phyloP scores from a whole-genome alignment of 2,113 vertebrate genomes.

The Seriola dumerili region DNA sequence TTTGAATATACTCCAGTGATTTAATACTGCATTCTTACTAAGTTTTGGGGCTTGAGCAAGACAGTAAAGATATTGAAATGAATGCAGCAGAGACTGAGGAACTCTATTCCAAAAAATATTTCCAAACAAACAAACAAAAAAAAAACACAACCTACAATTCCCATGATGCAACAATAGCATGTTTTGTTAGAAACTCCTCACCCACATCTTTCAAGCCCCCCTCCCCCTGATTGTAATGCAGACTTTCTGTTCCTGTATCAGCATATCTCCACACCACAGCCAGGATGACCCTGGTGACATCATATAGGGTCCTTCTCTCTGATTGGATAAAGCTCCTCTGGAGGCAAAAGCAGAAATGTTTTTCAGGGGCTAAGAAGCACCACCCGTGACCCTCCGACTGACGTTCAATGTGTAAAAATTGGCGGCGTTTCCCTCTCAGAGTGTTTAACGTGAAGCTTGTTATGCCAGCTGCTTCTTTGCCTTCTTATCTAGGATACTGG shows the following conservation, averaged over 20 bases:
- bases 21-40: not conserved
- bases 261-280: not conserved
- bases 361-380: not conserved
- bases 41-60: not conserved
- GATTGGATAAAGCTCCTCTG: not conserved
- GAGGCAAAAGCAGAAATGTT: not conserved
- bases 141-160: not conserved
- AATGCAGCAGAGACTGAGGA: not conserved
- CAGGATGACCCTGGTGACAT: not conserved
- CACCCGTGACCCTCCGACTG: not conserved
- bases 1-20: not conserved
- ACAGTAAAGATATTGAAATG: not conserved
- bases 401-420: not conserved
- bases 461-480: constrained; percentile 22
- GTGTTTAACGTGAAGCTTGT: constrained; percentile 16
- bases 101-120: too few species aligned
- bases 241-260: not conserved
- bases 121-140: too few species aligned
- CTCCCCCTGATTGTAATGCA: not conserved
- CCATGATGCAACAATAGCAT: not conserved
- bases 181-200: not conserved
- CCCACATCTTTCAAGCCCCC: not conserved
- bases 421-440: not conserved
- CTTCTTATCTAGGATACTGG: constrained; percentile 21
- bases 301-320: not conserved